Percentiles rank a stretch among this genome's conserved stretches.
These are phyloP conservation scores for Emydura subglobosa DNA, from an alignment of 2,113 vertebrate species.

Conservation along the genomic window DNA sequence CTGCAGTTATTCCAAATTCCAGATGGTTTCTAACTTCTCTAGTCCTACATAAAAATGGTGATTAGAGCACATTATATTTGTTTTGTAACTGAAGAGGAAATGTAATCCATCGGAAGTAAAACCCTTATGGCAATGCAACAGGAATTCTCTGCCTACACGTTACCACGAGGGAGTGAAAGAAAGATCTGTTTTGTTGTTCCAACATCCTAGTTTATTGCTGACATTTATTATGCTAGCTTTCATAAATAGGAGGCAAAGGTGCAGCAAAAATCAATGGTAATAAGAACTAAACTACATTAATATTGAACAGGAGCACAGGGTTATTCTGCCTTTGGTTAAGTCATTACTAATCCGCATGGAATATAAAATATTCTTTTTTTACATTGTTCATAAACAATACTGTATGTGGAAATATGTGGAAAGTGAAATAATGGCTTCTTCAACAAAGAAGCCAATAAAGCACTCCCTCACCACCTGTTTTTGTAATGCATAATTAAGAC, in stretches of 20 bases:
- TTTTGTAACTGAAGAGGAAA: not conserved
- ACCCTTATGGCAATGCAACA: not conserved
- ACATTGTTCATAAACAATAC: not conserved
- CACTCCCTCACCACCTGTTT: not conserved
- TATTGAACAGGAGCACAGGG: slow-evolving; percentile 29
- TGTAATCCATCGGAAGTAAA: not conserved
- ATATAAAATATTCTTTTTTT: slow-evolving; percentile 28
- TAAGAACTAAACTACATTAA: slow-evolving; percentile 13
- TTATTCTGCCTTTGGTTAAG: slow-evolving; percentile 36
- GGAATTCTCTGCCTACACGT: not conserved
- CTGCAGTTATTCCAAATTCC: not conserved
- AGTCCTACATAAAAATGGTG: not conserved
- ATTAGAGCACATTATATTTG: not conserved
- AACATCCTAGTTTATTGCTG: slow-evolving; percentile 8
- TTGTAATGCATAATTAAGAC: not conserved
- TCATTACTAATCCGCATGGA: slow-evolving; percentile 11
- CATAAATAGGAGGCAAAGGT: slow-evolving; percentile 40
- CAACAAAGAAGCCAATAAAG: not conserved
- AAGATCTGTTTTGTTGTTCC: not conserved
- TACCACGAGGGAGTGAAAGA: not conserved
- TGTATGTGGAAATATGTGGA: not conserved
- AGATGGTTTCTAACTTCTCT: not conserved
- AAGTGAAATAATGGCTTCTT: not conserved
- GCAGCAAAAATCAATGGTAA: slow-evolving; percentile 33
- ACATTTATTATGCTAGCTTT: slow-evolving; percentile 31